A percentile compares a stretch with the other conserved stretches of the same genome.
Evolutionary conservation across 2,888 invertebrate genomes (phyloP).

Genomic region (Hypercompe scribonia): DNA sequence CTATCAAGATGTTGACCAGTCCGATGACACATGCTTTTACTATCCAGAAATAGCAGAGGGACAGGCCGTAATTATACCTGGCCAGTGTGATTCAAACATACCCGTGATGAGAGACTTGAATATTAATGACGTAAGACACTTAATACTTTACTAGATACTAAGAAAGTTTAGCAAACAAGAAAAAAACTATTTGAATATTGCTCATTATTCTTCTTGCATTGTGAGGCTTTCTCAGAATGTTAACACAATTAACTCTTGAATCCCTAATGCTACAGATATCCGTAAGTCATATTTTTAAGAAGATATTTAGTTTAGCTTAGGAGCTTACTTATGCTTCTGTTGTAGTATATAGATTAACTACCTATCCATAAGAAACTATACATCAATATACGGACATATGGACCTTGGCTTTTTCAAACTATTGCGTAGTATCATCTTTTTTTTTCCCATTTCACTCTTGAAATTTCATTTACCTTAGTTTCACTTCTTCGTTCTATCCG

Average conservation of each 20-base stretch:
- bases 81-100: conserved; percentile 71
- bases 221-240: background rate
- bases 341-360: background rate
- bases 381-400: too few relatives aligned
- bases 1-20: conserved; percentile 65
- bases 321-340: background rate
- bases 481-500: background rate
- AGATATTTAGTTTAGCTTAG: background rate
- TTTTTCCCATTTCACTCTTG: background rate
- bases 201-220: background rate
- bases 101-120: conserved; percentile 65
- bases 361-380: too few relatives aligned
- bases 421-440: background rate
- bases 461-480: background rate
- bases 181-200: background rate
- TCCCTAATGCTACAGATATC: background rate
- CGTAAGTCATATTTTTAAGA: background rate
- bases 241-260: background rate
- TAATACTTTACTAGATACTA: background rate
- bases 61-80: conserved; percentile 67
- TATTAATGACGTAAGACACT: conserved; percentile 58
- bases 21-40: conserved; percentile 72
- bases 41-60: conserved; percentile 65
- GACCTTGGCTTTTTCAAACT: too few relatives aligned
- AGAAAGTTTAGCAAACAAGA: background rate